Evolutionary conservation across 2,888 invertebrate genomes (phyloP).

Genomic region (Philopedon plagiatum): DNA sequence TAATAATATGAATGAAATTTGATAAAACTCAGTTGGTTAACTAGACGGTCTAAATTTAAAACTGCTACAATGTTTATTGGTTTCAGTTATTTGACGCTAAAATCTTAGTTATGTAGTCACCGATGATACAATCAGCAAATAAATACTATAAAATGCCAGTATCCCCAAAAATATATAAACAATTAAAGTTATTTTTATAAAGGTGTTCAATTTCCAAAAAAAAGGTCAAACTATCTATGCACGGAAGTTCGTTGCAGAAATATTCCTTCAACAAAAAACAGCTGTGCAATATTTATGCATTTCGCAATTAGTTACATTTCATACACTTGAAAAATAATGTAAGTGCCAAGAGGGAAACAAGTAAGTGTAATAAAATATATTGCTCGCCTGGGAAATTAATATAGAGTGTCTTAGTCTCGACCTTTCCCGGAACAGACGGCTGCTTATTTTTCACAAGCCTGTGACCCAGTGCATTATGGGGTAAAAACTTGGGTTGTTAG

Average conservation of each 20-base stretch:
- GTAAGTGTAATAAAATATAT: constrained; percentile 68
- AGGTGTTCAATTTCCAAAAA: too few relatives aligned
- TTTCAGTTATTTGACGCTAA: too few relatives aligned
- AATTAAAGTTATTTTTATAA: too few relatives aligned
- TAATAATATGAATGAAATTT: too few relatives aligned
- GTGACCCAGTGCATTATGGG: constrained; percentile 67
- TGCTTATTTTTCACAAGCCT: constrained; percentile 68
- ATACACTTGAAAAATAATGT: constrained; percentile 65
- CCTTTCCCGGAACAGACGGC: constrained; percentile 67
- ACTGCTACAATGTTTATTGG: too few relatives aligned
- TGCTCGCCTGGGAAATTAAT: constrained; percentile 70
- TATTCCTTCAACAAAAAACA: constrained; percentile 50
- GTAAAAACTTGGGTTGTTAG: constrained; percentile 58
- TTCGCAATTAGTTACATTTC: constrained; percentile 66
- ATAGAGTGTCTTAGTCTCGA: constrained; percentile 70
- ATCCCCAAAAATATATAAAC: too few relatives aligned
- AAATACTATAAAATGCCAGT: too few relatives aligned
- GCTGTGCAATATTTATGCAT: constrained; percentile 66
- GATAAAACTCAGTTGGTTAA: too few relatives aligned
- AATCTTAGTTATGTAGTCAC: too few relatives aligned
- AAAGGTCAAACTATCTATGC: too few relatives aligned
- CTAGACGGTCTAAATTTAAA: too few relatives aligned
- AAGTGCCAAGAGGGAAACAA: constrained; percentile 66
- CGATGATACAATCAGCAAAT: too few relatives aligned
- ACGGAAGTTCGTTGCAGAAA: constrained; percentile 19